Percentiles rank a stretch among this genome's conserved stretches.
phyloP scores from a whole-genome alignment of 1,140 invertebrate species.

The Atta cephalotes region DNA sequence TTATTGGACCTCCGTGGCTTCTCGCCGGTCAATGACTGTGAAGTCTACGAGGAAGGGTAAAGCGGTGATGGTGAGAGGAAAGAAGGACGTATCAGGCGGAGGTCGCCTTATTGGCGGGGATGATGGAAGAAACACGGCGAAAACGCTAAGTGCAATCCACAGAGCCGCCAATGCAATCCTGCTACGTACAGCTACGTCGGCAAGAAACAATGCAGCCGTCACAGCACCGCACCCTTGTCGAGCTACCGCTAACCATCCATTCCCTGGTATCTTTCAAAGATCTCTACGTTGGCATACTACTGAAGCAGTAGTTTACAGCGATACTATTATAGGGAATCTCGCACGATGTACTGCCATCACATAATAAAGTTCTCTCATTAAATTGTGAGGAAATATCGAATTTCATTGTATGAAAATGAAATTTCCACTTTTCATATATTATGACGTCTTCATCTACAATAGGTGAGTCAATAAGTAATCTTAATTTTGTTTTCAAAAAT shows the following conservation, averaged over 20 bases:
- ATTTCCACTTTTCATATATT: background rate
- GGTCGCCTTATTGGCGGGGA: constrained; percentile 73
- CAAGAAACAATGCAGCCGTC: constrained; percentile 68
- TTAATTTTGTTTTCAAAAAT: too few species aligned
- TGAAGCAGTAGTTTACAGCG: background rate
- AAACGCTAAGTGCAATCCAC: constrained; percentile 81
- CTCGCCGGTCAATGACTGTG: constrained; percentile 67
- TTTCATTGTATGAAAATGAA: background rate
- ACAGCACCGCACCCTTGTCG: constrained; percentile 70
- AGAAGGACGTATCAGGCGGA: constrained; percentile 52
- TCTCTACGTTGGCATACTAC: background rate
- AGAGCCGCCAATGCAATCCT: constrained; percentile 70
- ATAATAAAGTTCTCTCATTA: constrained; percentile 8
- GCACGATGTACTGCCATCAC: background rate
- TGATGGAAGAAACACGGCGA: constrained; percentile 67
- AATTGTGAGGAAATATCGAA: background rate
- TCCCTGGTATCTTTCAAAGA: constrained; percentile 14
- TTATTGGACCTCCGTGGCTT: constrained; percentile 68
- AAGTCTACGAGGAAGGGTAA: constrained; percentile 2
- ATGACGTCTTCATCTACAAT: background rate
- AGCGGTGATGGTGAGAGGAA: constrained; percentile 6
- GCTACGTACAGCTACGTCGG: constrained; percentile 79
- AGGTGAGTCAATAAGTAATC: too few species aligned
- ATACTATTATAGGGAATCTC: constrained; percentile 2
- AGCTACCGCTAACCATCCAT: constrained; percentile 33